phyloP scores from a whole-genome alignment of 2,113 vertebrate species.

The Rhinopomastus cyanomelas region DNA sequence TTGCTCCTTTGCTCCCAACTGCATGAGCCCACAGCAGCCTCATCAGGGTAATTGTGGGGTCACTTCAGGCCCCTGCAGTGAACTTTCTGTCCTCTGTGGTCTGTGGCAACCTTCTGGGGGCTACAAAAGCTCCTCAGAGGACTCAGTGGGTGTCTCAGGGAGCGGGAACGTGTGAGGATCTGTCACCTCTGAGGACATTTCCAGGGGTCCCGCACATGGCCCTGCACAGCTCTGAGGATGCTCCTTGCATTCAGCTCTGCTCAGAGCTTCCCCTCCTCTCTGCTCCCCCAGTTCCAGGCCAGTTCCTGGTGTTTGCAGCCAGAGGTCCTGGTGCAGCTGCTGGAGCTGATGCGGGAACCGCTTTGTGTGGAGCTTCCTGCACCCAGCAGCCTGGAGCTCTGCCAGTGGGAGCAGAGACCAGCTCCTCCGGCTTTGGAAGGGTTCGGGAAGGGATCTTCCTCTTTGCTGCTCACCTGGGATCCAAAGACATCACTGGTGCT shows the following conservation, averaged over 20 bases:
- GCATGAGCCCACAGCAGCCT: not conserved
- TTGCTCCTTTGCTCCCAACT: not conserved
- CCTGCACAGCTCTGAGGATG: not conserved
- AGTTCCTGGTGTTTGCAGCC: not conserved
- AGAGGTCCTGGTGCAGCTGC: conserved; percentile 1
- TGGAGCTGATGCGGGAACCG: not conserved
- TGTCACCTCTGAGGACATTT: not conserved
- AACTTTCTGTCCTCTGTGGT: not conserved
- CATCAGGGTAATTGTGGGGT: fast-evolving
- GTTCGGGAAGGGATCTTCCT: not conserved
- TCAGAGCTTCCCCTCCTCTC: not conserved
- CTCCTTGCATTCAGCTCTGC: not conserved
- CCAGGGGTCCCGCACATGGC: fast-evolving
- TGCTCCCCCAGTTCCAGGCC: fast-evolving
- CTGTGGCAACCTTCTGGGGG: not conserved
- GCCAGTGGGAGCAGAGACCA: not conserved
- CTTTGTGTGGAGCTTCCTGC: not conserved
- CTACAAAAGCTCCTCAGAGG: not conserved
- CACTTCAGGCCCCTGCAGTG: not conserved
- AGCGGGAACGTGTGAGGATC: fast-evolving
- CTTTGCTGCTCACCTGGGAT: not conserved
- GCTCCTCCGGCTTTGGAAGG: not conserved
- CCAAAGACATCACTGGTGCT: fast-evolving
- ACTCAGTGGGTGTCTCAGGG: not conserved
- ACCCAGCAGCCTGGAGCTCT: not conserved